phyloP scores from a whole-genome alignment of 1,140 invertebrate genomes.

The Zaprionus nigranus region DNA sequence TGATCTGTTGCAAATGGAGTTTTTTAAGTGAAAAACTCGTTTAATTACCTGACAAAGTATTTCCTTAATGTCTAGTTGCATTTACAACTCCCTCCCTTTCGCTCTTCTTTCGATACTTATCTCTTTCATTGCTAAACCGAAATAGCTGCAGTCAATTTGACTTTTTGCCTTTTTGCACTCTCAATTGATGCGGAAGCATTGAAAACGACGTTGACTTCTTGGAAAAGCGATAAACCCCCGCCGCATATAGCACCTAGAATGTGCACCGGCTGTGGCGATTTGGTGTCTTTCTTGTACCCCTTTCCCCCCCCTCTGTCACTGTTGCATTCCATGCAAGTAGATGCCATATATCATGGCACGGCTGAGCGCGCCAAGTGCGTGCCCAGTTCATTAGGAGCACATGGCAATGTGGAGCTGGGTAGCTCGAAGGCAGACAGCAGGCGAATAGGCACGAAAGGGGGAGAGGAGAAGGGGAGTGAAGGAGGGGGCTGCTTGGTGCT shows the following conservation, averaged over 20 bases:
- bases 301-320: neutral
- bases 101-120: neutral
- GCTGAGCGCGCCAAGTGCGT: conserved; percentile 79
- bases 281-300: conserved; percentile 10
- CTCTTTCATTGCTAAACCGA: conserved; percentile 9
- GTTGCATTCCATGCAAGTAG: conserved; percentile 25
- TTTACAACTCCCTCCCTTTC: neutral
- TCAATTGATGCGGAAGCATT: conserved; percentile 75
- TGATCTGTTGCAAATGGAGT: neutral
- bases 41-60: neutral
- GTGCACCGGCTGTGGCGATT: conserved; percentile 48
- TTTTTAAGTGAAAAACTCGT: neutral
- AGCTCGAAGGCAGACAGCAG: neutral
- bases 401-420: conserved; percentile 14
- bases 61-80: neutral
- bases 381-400: conserved; percentile 77
- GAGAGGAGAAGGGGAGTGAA: neutral
- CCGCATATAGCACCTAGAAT: conserved; percentile 41
- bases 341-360: conserved; percentile 79
- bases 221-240: conserved; percentile 73
- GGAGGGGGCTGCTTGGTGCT: too few species aligned
- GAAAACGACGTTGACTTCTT: conserved; percentile 54
- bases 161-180: conserved; percentile 23
- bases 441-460: neutral
- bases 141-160: conserved; percentile 1